Evolutionary conservation across 1,140 invertebrate genomes (phyloP), one percentile per base, ranked within the genome.

Genomic region (Eciton burchellii): DNA sequence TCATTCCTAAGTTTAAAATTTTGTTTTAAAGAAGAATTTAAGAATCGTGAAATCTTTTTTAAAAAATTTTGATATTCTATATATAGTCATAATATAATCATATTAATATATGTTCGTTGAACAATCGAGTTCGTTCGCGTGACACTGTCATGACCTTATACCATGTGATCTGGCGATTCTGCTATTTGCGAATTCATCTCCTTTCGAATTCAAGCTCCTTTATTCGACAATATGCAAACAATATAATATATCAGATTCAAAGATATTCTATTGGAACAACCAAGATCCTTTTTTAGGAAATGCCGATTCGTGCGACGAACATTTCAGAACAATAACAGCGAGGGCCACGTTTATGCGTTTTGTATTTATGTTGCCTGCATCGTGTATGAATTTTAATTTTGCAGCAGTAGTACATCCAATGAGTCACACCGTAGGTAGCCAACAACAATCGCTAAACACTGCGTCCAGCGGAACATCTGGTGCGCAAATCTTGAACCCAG

Each of bases 321-420:
- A 57, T 88, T 87, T 81, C 84, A 87, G 82, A 81, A 66, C 49
- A 45, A 21, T 66, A 21, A 57, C 66, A 56, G 49, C 35, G 74
- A 79, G 52, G 52, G 49, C 49, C 35, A 29, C 49, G 63, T 45
- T 49, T 72, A 47, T 71, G 68, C 52, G 43, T 83, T 83, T 82
- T 63, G 52, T 72, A 84, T 65, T 82, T 65, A 56, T 89, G 63
- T 83, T 86, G 77, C 84, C 85, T 88, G 68, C 82, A 83, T 88
- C 73, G 86, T 88, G 86, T 88, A 88, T 62, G 79, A 85, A 71
- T 81, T 92, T 92, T 86, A 74, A 89, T 91, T 89, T 91, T 90
- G 68, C 90, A 93, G 93, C 93, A 83, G 93, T 92, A 87, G 92
- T 93, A 90, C 92, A 93, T 89, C 91, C 91, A 89, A 92, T 93